Evolutionary conservation across 2,888 invertebrate genomes (phyloP).

Genomic region (Platycnemis pennipes): DNA sequence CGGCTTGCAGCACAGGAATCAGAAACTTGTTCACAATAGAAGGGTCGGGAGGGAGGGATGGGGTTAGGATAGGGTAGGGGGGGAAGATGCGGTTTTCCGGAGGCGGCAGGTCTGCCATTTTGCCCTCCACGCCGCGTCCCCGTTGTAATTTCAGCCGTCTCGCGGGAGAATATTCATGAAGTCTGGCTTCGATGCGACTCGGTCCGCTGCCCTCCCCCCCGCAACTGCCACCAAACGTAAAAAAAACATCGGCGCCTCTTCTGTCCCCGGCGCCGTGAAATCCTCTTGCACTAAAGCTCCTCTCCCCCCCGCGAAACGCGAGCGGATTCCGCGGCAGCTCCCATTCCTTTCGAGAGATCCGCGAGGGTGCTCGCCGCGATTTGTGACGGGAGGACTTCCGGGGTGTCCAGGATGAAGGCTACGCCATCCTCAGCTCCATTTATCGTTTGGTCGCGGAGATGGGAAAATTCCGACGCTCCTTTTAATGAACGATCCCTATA

Average conservation of each 20-base stretch:
- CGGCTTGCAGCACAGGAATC: neutral
- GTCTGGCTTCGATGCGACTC: conserved; percentile 1
- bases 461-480: too few relatives aligned
- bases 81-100: neutral
- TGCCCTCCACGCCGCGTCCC: neutral
- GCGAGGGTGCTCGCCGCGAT: too few relatives aligned
- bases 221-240: neutral
- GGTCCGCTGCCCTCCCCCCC: neutral
- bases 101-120: neutral
- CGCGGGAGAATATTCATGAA: conserved; percentile 28
- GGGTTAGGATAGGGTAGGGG: neutral
- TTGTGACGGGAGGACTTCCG: too few relatives aligned
- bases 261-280: too few relatives aligned
- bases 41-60: neutral
- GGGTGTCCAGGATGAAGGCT: too few relatives aligned
- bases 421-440: too few relatives aligned
- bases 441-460: too few relatives aligned
- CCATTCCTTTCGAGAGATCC: too few relatives aligned
- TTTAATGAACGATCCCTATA: too few relatives aligned
- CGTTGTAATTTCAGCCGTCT: neutral
- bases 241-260: neutral
- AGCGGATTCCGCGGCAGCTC: too few relatives aligned
- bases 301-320: too few relatives aligned
- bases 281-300: too few relatives aligned
- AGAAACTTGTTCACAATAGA: conserved; percentile 39